These are phyloP conservation scores for Hyles vespertilio DNA, from an alignment of 1,140 invertebrate species.

Conservation along the genomic window DNA sequence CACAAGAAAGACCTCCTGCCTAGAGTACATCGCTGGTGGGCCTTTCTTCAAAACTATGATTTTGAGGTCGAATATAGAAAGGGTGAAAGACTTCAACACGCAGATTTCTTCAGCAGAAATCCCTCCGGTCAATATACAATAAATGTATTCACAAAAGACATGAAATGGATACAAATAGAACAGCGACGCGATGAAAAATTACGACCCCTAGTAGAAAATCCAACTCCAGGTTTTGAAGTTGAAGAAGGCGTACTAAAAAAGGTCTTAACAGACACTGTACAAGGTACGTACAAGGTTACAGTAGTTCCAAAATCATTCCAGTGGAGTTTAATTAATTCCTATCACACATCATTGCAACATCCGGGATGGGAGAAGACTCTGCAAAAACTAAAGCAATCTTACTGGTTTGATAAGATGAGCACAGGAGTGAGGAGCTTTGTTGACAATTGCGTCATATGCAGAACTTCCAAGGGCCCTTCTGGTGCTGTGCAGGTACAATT, in stretches of 20 bases:
- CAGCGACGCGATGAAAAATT: slow-evolving; percentile 6
- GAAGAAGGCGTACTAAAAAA: slow-evolving; percentile 13
- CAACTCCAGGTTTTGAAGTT: background rate
- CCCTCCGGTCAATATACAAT: slow-evolving; percentile 9
- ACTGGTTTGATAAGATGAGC: slow-evolving; percentile 32
- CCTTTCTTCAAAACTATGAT: background rate
- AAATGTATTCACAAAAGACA: background rate
- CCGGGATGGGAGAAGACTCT: slow-evolving; percentile 33
- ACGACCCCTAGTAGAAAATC: slow-evolving; percentile 8
- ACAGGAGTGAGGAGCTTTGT: slow-evolving; percentile 21
- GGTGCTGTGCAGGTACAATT: slow-evolving; percentile 32
- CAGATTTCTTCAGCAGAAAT: slow-evolving; percentile 12
- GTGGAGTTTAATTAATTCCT: slow-evolving; percentile 36
- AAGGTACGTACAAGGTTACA: slow-evolving; percentile 7
- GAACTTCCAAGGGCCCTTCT: slow-evolving; percentile 22
- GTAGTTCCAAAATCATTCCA: slow-evolving; percentile 30
- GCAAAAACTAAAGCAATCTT: slow-evolving; percentile 30
- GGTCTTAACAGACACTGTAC: slow-evolving; percentile 8
- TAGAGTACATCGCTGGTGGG: background rate
- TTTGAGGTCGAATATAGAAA: background rate
- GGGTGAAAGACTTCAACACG: slow-evolving; percentile 1
- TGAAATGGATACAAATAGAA: no score
- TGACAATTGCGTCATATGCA: slow-evolving; percentile 29
- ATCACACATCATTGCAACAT: slow-evolving; percentile 29
- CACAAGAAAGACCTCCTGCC: background rate